Percentiles rank a stretch among this genome's conserved stretches.
Evolutionary conservation across 2,113 vertebrate genomes (phyloP).

Genomic region (Orycteropus afer): DNA sequence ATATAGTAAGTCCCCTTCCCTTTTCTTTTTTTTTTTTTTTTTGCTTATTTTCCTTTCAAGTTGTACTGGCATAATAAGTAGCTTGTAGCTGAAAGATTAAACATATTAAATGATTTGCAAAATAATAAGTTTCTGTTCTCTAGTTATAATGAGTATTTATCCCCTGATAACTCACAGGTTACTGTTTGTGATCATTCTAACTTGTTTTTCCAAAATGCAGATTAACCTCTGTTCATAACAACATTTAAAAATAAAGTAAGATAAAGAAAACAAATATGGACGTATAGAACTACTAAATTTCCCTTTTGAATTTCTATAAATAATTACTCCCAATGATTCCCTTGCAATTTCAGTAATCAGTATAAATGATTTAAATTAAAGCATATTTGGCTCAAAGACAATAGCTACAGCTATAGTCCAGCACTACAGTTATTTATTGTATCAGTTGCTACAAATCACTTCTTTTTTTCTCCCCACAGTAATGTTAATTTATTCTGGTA

Average conservation of each 20-base stretch:
- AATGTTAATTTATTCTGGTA: constrained; percentile 68
- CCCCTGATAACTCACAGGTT: neutral
- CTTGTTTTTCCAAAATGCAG: neutral
- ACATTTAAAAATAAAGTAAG: constrained; percentile 50
- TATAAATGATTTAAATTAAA: constrained; percentile 75
- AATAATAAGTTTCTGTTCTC: neutral
- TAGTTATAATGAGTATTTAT: neutral
- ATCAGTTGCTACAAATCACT: constrained; percentile 36
- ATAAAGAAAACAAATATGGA: constrained; percentile 57
- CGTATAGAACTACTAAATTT: constrained; percentile 27
- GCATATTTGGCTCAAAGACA: constrained; percentile 50
- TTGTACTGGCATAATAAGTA: neutral
- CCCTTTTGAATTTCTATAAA: constrained; percentile 65
- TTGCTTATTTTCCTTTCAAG: neutral
- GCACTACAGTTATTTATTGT: constrained; percentile 60
- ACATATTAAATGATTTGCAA: neutral
- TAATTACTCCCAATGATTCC: constrained; percentile 52
- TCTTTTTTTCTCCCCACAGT: constrained; percentile 41
- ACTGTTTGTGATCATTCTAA: neutral
- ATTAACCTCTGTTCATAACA: constrained; percentile 8
- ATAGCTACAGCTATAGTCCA: constrained; percentile 28
- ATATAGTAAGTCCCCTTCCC: neutral
- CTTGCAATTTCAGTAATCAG: constrained; percentile 62
- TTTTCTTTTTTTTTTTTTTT: neutral
- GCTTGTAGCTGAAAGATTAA: neutral